Evolutionary conservation across 2,888 invertebrate genomes (phyloP).

Genomic region (Leucophora obtusa): DNA sequence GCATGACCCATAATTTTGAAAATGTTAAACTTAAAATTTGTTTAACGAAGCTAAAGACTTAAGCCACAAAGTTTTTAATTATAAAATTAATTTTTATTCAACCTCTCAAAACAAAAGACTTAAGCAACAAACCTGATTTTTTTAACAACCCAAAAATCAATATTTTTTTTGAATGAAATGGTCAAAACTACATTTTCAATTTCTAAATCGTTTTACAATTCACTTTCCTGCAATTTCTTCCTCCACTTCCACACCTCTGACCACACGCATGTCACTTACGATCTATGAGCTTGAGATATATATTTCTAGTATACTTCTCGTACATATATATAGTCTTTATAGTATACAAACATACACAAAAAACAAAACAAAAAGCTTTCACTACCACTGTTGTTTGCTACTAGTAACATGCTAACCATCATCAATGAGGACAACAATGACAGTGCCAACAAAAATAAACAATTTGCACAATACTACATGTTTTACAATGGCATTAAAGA

Average conservation of each 20-base stretch:
- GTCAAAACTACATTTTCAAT: too few relatives aligned
- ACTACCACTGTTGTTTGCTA: conserved; percentile 40
- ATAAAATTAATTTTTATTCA: too few relatives aligned
- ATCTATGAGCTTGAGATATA: conserved; percentile 14
- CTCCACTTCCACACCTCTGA: not conserved
- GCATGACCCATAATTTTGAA: too few relatives aligned
- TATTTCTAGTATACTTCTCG: not conserved
- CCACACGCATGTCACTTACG: conserved; percentile 34
- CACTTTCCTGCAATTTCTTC: not conserved
- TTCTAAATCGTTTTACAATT: not conserved
- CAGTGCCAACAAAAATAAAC: conserved; percentile 54
- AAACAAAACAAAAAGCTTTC: conserved; percentile 50
- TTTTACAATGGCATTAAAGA: conserved; percentile 50
- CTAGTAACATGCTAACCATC: conserved; percentile 41
- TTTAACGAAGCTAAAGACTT: not conserved
- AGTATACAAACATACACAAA: not conserved
- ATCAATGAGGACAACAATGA: conserved; percentile 61
- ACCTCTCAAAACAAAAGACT: too few relatives aligned
- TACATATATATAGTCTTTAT: not conserved
- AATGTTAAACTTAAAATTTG: too few relatives aligned
- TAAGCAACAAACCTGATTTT: too few relatives aligned
- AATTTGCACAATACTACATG: conserved; percentile 58
- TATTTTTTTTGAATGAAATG: too few relatives aligned
- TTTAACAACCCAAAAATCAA: too few relatives aligned
- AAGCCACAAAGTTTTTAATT: not conserved